Percentiles rank a stretch among this genome's conserved stretches.
Evolutionary conservation across 2,888 invertebrate genomes (phyloP).

Genomic region (Chymomyza caudatula): DNA sequence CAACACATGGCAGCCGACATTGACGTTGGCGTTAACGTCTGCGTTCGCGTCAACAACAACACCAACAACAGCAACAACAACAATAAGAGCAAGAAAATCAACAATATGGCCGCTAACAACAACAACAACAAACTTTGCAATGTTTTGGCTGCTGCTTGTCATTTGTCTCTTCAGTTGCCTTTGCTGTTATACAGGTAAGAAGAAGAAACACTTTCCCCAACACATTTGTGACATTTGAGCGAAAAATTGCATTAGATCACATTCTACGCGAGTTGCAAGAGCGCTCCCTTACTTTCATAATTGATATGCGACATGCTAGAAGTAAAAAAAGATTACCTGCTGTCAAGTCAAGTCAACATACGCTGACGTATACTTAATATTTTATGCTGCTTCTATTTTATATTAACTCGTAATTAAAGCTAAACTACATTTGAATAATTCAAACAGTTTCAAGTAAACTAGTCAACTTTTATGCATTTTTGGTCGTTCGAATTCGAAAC

Average conservation of each 20-base stretch:
- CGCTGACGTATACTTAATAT: neutral
- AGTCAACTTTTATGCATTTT: too few relatives aligned
- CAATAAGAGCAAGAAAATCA: neutral
- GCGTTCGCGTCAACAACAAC: neutral
- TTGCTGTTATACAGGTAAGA: conserved; percentile 64
- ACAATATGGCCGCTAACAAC: conserved; percentile 20
- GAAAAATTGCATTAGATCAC: neutral
- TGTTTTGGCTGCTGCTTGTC: conserved; percentile 55
- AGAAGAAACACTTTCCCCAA: too few relatives aligned
- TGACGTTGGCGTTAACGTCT: conserved; percentile 37
- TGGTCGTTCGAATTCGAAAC: too few relatives aligned
- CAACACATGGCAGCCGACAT: conserved; percentile 22
- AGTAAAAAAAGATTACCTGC: neutral
- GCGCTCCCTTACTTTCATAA: neutral
- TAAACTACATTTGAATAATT: neutral
- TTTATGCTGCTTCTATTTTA: neutral
- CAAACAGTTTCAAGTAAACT: neutral
- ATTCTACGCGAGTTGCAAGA: neutral
- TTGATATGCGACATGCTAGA: neutral
- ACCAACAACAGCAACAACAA: neutral
- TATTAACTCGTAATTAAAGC: too few relatives aligned
- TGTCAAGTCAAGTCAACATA: neutral
- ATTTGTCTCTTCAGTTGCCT: conserved; percentile 57
- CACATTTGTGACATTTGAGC: neutral
- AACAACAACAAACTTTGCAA: conserved; percentile 39